These are phyloP conservation scores for Cinclus cinclus DNA, from an alignment of 2,113 vertebrate genomes.

Conservation along the genomic window DNA sequence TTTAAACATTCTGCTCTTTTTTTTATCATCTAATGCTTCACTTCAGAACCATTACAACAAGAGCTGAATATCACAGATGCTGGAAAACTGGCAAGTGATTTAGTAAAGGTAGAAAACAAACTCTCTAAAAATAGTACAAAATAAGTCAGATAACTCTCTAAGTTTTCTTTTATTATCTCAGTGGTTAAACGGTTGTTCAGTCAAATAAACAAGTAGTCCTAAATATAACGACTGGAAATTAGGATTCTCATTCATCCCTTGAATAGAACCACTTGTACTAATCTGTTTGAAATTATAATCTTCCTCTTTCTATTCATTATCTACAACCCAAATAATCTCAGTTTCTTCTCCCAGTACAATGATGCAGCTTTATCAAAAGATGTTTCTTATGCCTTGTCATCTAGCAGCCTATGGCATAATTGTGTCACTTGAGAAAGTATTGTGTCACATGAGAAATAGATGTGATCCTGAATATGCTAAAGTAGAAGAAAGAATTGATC, in stretches of 20 bases:
- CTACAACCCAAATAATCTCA: not conserved
- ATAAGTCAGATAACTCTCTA: not conserved
- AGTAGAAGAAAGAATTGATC: not conserved
- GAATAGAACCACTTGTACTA: not conserved
- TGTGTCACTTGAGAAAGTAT: not conserved
- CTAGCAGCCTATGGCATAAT: not conserved
- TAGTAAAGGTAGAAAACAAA: not conserved
- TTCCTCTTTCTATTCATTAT: not conserved
- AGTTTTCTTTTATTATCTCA: not conserved
- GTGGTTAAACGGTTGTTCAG: not conserved
- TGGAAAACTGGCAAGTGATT: not conserved
- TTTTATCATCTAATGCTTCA: not conserved
- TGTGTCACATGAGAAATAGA: not conserved
- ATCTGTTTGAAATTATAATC: not conserved
- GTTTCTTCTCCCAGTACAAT: not conserved
- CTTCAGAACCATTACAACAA: not conserved
- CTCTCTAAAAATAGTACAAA: not conserved
- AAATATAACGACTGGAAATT: not conserved
- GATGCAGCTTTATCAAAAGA: not conserved
- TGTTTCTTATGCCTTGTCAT: not conserved
- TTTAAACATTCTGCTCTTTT: not conserved
- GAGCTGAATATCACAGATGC: not conserved
- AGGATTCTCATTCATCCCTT: not conserved
- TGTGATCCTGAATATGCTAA: not conserved
- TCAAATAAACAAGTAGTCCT: not conserved